Base-by-base conservation (phyloP, 2,113 vertebrate species). In the Sphaerodactylus townsendi region DNA sequence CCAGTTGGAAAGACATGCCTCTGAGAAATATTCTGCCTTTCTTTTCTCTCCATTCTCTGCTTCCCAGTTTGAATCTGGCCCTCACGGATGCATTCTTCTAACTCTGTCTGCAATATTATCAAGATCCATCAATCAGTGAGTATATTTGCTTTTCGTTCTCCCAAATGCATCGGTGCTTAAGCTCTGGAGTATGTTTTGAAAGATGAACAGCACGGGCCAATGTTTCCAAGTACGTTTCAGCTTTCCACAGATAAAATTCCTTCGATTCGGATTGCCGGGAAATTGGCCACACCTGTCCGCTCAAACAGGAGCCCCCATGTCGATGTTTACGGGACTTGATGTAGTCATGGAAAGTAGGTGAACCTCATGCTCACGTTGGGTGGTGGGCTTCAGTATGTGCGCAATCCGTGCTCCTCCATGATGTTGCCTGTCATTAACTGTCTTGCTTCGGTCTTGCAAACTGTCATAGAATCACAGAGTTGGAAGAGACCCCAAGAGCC, bases 51-150 rank as follows among this genome's bases (percentile, higher is more conserved):
- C 10, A 3, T 19, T 37, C 13, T 2, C 37, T 30, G 37, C 19
- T 13, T 89, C 91, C 14, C 94, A 99, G 98, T 99, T 99, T 88
- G 98, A 99, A 93, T 84, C 64, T 0, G 98, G 97, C 53, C 96
- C 95, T 21, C 95, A 92, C 0, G 98, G 98, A 21, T 99, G 98
- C 88, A 84, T 99, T 87, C 94, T 99, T 72, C 95, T 99, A 74
- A 97, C 96, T 0, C 80, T 99, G 85, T 99, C 98, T 10, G 97
- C 97, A 81, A 93, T 99, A 91, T 94, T 99, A 66, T 98, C 98
- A 76, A 96, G 98, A 92, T 97, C 98, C 37, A 90, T 97, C 69
- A 95, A 96, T 48, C 96, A 94, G 98, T 99, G 95, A 95, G 97
- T 96, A 70, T 39, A 79, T 86, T 65, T 87, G 7, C 65, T 10